phyloP scores from a whole-genome alignment of 2,888 invertebrate species.

The Junonia oenone region DNA sequence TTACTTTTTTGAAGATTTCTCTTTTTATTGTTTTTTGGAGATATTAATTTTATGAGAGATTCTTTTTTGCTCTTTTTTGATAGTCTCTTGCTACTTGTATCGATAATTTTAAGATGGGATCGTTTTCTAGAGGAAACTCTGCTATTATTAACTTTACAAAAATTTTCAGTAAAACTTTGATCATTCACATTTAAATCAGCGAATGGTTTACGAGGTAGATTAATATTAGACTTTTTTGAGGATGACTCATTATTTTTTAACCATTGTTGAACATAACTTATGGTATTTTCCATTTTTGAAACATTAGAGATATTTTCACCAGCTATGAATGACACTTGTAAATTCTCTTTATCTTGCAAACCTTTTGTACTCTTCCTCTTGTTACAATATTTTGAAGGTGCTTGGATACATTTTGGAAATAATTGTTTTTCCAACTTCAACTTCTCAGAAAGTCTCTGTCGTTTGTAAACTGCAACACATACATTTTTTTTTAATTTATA shows the following conservation, averaged over 20 bases:
- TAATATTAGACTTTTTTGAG: conserved; percentile 18
- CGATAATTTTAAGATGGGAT: conserved; percentile 18
- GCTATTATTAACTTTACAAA: conserved; percentile 1
- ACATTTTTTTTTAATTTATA: too few species aligned
- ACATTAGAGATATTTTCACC: conserved; percentile 45
- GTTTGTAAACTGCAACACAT: conserved; percentile 49
- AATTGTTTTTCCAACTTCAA: conserved; percentile 58
- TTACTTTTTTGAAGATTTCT: conserved; percentile 29
- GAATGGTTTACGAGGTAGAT: conserved; percentile 49
- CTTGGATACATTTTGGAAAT: conserved; percentile 70
- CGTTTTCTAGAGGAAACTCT: conserved; percentile 12
- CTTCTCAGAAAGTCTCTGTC: conserved; percentile 52
- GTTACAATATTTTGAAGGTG: conserved; percentile 58
- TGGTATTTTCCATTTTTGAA: conserved; percentile 50
- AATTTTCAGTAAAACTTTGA: conserved; percentile 11
- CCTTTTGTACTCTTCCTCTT: conserved; percentile 50
- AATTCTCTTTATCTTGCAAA: conserved; percentile 45
- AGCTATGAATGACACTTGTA: conserved; percentile 33
- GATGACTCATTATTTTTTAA: conserved; percentile 43
- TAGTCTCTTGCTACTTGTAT: conserved; percentile 11
- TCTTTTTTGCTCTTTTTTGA: conserved; percentile 22
- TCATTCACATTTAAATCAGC: conserved; percentile 52
- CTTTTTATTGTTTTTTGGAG: conserved; percentile 11
- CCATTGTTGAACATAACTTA: conserved; percentile 57
- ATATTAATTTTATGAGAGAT: conserved; percentile 8